phyloP scores from a whole-genome alignment of 1,140 invertebrate genomes.

The Thaumatotibia leucotreta region DNA sequence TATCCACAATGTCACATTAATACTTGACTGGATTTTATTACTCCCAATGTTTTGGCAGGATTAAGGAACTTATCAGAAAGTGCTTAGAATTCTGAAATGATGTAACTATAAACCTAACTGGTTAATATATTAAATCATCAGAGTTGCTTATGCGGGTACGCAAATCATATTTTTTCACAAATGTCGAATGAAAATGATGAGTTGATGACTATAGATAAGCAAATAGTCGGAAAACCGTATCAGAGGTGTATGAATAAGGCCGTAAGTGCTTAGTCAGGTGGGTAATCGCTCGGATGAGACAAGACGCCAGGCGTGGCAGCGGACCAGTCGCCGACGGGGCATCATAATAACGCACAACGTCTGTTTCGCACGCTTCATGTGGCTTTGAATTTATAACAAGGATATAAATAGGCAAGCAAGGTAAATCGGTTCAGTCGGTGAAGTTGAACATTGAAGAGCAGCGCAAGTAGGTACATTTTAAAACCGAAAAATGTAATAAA shows the following conservation, averaged over 20 bases:
- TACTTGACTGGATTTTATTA: too few species aligned
- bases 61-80: too few species aligned
- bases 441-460: neutral
- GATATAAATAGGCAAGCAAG: neutral
- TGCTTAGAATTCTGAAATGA: too few species aligned
- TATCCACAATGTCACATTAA: too few species aligned
- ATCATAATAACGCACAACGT: neutral
- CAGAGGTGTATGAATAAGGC: neutral
- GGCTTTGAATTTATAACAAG: neutral
- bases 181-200: too few species aligned
- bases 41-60: too few species aligned
- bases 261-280: neutral
- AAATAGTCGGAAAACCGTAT: too few species aligned
- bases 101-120: too few species aligned
- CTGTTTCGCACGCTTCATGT: neutral
- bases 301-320: neutral
- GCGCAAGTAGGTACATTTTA: neutral
- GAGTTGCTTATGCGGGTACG: too few species aligned
- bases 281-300: neutral
- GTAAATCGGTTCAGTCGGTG: neutral
- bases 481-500: neutral
- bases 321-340: neutral
- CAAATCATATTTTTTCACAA: too few species aligned
- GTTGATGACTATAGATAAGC: too few species aligned
- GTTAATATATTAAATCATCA: too few species aligned